Percentiles rank a stretch among this genome's conserved stretches.
Conservation (phyloP, 1,140 invertebrate species). For the Eubasilissa regina region DNA sequence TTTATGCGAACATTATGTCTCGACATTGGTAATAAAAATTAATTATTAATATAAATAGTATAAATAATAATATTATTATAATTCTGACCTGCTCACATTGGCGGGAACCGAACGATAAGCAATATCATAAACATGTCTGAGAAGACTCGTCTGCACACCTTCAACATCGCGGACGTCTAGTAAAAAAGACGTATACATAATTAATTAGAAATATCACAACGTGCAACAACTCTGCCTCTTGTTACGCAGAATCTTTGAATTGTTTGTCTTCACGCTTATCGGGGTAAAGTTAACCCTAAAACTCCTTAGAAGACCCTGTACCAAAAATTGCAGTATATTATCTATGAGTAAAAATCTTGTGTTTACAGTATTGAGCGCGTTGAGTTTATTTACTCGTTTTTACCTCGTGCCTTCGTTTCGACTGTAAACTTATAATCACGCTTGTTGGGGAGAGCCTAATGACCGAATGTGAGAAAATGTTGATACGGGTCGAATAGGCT, state of each 20-base stretch:
- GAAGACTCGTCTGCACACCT: not conserved
- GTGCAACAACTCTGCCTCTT: too few species aligned
- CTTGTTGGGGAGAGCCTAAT: not conserved
- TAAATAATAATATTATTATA: constrained; percentile 10
- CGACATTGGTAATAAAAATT: constrained; percentile 16
- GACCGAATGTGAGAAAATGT: constrained; percentile 18
- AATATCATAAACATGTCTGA: constrained; percentile 20
- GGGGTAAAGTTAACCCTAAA: too few species aligned
- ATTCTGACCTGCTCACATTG: constrained; percentile 21
- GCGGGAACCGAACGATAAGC: constrained; percentile 13
- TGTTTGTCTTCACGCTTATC: too few species aligned
- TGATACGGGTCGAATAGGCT: constrained; percentile 22
- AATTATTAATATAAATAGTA: constrained; percentile 12
- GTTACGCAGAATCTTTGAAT: too few species aligned
- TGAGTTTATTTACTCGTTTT: too few species aligned
- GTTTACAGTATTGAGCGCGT: too few species aligned
- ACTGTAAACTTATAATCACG: not conserved
- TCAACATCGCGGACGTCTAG: too few species aligned
- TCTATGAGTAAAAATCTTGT: too few species aligned
- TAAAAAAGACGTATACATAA: too few species aligned
- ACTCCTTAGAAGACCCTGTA: too few species aligned
- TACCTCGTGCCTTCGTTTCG: not conserved
- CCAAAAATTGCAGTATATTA: too few species aligned
- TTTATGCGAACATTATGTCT: constrained; percentile 23
- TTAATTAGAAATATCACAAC: too few species aligned